Evolutionary conservation across 2,113 vertebrate species (phyloP).

Genomic region (Thryonomys swinderianus): DNA sequence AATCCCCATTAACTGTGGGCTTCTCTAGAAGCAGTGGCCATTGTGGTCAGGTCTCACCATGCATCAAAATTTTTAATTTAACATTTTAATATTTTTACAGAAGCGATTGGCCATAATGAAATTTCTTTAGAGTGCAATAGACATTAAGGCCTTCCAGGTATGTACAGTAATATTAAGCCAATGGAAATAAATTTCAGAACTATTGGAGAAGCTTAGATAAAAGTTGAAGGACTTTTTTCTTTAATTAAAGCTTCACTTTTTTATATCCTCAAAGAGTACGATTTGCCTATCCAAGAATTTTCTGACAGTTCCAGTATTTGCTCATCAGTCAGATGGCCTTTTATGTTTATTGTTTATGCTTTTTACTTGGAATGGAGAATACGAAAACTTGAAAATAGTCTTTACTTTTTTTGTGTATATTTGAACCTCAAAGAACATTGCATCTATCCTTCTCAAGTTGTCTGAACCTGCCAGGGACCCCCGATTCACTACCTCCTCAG

Average conservation of each 20-base stretch:
- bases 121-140: slow-evolving; percentile 60
- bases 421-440: background rate
- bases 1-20: background rate
- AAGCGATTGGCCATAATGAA: slow-evolving; percentile 61
- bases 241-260: slow-evolving; percentile 30
- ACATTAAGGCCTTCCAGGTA: slow-evolving; percentile 51
- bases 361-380: background rate
- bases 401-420: background rate
- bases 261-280: background rate
- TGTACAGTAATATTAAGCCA: slow-evolving; percentile 52
- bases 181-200: slow-evolving; percentile 71
- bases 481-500: background rate
- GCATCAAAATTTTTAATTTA: slow-evolving; percentile 72
- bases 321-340: background rate
- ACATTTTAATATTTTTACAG: slow-evolving; percentile 70
- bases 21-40: slow-evolving; percentile 56
- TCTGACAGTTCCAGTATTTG: background rate
- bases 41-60: background rate
- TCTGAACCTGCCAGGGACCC: background rate
- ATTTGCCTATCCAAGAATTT: background rate
- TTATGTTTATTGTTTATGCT: background rate
- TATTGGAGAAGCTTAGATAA: slow-evolving; percentile 38
- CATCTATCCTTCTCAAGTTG: background rate
- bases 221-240: background rate
- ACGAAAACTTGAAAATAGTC: slow-evolving; percentile 26